Percentiles rank a stretch among this genome's conserved stretches.
Evolutionary conservation across 2,888 invertebrate genomes (phyloP).

Genomic region (Caenorhabditis japonica): DNA sequence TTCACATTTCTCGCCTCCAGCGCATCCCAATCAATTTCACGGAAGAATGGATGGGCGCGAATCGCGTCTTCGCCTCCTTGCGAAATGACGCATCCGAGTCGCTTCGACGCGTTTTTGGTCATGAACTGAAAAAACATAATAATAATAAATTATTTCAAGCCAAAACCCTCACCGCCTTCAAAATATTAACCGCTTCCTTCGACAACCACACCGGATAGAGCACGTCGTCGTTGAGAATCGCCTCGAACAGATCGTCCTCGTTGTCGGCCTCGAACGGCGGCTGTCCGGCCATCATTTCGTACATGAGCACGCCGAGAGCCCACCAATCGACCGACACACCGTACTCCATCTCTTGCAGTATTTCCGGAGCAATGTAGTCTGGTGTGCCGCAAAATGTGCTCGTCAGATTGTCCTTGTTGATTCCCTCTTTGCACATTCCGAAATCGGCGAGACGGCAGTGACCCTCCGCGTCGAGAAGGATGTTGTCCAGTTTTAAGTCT

Average conservation of each 20-base stretch:
- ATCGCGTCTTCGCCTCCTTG: constrained; percentile 89
- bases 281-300: constrained; percentile 99
- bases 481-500: constrained; percentile 98
- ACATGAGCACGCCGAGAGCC: constrained; percentile 90
- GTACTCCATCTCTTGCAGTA: constrained; percentile 90
- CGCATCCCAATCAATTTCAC: constrained; percentile 95
- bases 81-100: constrained; percentile 91
- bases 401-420: constrained; percentile 89
- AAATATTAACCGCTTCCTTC: constrained; percentile 89
- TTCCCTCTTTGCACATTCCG: constrained; percentile 98
- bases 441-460: constrained; percentile 80
- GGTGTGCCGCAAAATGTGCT: constrained; percentile 89
- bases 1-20: constrained; percentile 90
- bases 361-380: constrained; percentile 95
- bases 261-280: constrained; percentile 99
- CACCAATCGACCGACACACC: constrained; percentile 83
- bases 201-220: constrained; percentile 96
- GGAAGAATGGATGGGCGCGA: constrained; percentile 85
- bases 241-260: constrained; percentile 97
- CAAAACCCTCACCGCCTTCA: constrained; percentile 82
- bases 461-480: constrained; percentile 87
- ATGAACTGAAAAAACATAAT: constrained; percentile 84
- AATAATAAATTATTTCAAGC: not conserved
- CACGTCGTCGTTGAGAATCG: constrained; percentile 97
- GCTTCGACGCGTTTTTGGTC: constrained; percentile 94